Conservation (phyloP, 2,888 invertebrate species). For the Vannuccia rotundouncinata region DNA sequence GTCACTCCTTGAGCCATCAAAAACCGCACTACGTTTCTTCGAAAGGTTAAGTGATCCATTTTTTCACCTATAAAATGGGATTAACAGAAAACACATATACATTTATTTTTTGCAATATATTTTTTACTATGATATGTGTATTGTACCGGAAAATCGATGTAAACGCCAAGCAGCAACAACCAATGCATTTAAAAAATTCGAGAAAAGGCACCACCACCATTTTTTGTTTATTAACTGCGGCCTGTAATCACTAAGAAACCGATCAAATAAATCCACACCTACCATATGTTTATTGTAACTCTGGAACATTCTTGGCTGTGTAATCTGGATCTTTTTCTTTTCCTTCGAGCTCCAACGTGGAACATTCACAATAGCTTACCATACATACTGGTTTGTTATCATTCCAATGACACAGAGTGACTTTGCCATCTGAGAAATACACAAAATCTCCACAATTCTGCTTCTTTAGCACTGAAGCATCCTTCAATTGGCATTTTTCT, state of each 20-base stretch:
- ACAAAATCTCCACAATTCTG: neutral
- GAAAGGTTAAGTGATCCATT: neutral
- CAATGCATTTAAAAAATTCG: neutral
- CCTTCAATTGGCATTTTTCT: neutral
- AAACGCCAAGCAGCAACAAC: conserved; percentile 16
- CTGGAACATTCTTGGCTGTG: neutral
- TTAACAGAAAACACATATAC: neutral
- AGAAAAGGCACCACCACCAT: conserved; percentile 14
- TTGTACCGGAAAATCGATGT: neutral
- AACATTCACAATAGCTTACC: neutral
- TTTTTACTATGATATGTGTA: neutral
- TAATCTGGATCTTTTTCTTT: conserved; percentile 15
- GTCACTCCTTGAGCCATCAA: neutral
- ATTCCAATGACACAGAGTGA: neutral
- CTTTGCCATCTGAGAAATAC: neutral
- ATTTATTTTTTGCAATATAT: neutral
- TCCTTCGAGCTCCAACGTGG: neutral
- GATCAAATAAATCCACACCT: conserved; percentile 5
- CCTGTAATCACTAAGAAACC: conserved; percentile 8
- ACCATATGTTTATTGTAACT: neutral
- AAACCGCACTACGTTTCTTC: neutral
- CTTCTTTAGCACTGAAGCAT: neutral
- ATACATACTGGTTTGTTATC: neutral
- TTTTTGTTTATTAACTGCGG: neutral
- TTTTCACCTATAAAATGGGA: neutral